These are phyloP conservation scores for Eupristina koningsbergeri DNA, from an alignment of 1,140 invertebrate species.

Conservation along the genomic window DNA sequence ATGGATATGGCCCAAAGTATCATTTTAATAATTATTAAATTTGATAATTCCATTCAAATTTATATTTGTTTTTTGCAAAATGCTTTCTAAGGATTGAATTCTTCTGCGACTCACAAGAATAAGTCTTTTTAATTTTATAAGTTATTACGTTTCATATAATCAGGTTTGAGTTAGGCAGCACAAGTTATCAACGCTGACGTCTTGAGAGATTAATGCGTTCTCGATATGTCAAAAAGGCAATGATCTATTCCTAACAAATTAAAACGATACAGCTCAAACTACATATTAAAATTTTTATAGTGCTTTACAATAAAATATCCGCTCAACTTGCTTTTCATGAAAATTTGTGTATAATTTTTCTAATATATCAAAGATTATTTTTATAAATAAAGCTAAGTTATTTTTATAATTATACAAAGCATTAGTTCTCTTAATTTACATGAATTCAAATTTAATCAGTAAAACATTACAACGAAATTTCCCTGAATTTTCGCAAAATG, in stretches of 20 bases:
- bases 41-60: neutral
- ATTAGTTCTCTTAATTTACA: too few species aligned
- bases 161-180: constrained; percentile 14
- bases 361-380: too few species aligned
- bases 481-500: too few species aligned
- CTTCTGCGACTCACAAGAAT: neutral
- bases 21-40: neutral
- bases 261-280: constrained; percentile 2
- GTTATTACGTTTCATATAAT: constrained; percentile 8
- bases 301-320: neutral
- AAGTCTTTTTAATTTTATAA: constrained; percentile 21
- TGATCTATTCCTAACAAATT: constrained; percentile 8
- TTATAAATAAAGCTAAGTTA: too few species aligned
- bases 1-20: neutral
- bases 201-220: constrained; percentile 43
- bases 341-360: neutral
- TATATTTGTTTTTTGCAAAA: neutral
- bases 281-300: neutral
- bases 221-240: constrained; percentile 27
- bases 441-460: neutral
- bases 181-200: constrained; percentile 40
- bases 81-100: neutral
- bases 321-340: neutral
- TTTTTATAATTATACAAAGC: too few species aligned
- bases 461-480: neutral